Conservation (phyloP, 2,113 vertebrate species). For the Bolborhynchus lineola region DNA sequence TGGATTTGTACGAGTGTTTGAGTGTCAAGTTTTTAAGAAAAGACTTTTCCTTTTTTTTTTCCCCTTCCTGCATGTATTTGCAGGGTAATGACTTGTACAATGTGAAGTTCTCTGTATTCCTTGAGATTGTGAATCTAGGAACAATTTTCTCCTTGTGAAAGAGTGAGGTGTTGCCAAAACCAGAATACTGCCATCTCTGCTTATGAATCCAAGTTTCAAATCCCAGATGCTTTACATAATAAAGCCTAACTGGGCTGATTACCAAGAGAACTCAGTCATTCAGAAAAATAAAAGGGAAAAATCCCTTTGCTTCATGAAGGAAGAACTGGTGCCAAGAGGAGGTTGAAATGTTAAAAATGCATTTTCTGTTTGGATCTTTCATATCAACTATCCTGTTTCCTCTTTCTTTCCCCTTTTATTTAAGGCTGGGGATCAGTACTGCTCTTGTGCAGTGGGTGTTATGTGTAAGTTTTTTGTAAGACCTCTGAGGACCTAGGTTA, state of each 20-base stretch:
- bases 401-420: neutral
- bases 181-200: conserved; percentile 61
- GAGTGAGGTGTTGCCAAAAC: conserved; percentile 48
- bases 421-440: neutral
- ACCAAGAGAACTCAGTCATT: conserved; percentile 63
- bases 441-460: neutral
- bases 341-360: conserved; percentile 58
- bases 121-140: conserved; percentile 26
- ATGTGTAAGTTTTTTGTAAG: neutral
- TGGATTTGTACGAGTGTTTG: neutral
- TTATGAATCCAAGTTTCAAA: conserved; percentile 71
- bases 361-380: conserved; percentile 52
- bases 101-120: conserved; percentile 21
- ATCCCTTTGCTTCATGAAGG: conserved; percentile 36
- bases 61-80: neutral
- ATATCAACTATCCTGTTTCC: conserved; percentile 8
- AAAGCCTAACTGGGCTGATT: conserved; percentile 64
- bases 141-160: conserved; percentile 56
- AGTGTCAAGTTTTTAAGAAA: neutral
- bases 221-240: conserved; percentile 67
- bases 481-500: neutral
- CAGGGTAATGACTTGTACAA: neutral
- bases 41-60: neutral
- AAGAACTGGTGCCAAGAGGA: conserved; percentile 14
- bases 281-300: conserved; percentile 60